Base-by-base conservation (phyloP, 2,797 vertebrate species). In the Heterohyrax brucei region DNA sequence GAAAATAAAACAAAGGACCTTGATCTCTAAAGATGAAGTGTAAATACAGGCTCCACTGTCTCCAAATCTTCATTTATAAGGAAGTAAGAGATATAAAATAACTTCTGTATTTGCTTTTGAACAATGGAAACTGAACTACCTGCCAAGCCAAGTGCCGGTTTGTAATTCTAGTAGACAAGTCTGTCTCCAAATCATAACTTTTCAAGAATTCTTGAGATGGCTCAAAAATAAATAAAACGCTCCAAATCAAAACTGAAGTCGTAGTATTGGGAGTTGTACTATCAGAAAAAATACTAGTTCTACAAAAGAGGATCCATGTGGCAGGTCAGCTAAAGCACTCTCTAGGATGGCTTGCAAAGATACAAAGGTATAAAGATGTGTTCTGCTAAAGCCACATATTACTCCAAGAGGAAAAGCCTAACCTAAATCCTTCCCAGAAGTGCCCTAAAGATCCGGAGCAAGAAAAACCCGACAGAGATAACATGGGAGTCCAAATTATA, bases 1-100 rank as follows among this genome's bases (percentile, higher is more conserved):
- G 75, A 94, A 91, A 84, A 86, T 61, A n/a, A 91, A 96, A 61
- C 44, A 83, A 64, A 95, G 50, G 1, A 81, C 26, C 44, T 84
- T 78, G 39, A 77, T 78, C 9, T 87, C n/a, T 87, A 91, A 93
- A 89, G 21, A 33, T 64, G 59, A 5, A 66, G 72, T 48, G 4
- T 93, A 86, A 91, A 93, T 22, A 89, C 70, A 91, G 10, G 21
- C 16, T 84, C 68, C 26, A 50, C 7, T 76, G 64, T 88, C 59
- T 77, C 53, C 18, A 56, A 26, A 26, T 89, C 44, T 93, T 79
- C 72, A 81, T 77, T 89, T 10, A 53, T 24, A 93, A 89, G 26
- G 8, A 7, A 75, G 5, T 77, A 78, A 64, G 16, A 95, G 56
- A 70, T 46, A 48, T 5, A 28, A 30, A 75, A 21, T 30, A 61